Conservation (phyloP, 2,888 invertebrate genomes). For the Chalcis sispes region DNA sequence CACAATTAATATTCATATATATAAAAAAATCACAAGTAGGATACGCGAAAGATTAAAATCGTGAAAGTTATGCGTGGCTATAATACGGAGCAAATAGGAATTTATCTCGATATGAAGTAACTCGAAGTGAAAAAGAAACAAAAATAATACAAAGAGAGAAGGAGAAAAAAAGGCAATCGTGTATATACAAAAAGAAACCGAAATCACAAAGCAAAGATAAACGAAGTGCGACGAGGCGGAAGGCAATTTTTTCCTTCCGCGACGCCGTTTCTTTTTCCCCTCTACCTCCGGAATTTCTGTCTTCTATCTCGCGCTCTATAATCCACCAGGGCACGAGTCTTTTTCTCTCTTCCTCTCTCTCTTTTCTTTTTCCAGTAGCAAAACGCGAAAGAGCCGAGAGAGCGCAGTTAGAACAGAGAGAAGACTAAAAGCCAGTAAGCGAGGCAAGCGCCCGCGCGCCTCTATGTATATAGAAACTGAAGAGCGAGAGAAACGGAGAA, state of each 20-base stretch:
- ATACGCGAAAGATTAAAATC: conserved; percentile 37
- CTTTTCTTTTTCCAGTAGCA: not conserved
- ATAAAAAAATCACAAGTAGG: conserved; percentile 13
- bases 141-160: not conserved
- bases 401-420: conserved; percentile 7
- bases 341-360: not conserved
- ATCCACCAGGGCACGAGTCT: conserved; percentile 35
- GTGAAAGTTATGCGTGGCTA: conserved; percentile 18
- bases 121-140: conserved; percentile 18
- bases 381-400: not conserved
- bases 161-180: not conserved
- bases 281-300: not conserved
- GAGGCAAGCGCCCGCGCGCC: not conserved
- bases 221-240: conserved; percentile 28
- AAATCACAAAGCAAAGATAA: conserved; percentile 46
- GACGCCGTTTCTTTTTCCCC: conserved; percentile 24
- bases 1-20: not conserved
- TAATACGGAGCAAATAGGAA: conserved; percentile 14
- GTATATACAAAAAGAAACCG: not conserved
- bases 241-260: conserved; percentile 45
- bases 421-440: not conserved
- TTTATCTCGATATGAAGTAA: conserved; percentile 22
- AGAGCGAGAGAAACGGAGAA: conserved; percentile 1
- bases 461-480: conserved; percentile 5
- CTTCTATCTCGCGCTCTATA: conserved; percentile 1